These are phyloP conservation scores for Nemopilema nomurai DNA, from an alignment of 30 jellyfish, hydroid and myxozoan species.

Conservation along the genomic window DNA sequence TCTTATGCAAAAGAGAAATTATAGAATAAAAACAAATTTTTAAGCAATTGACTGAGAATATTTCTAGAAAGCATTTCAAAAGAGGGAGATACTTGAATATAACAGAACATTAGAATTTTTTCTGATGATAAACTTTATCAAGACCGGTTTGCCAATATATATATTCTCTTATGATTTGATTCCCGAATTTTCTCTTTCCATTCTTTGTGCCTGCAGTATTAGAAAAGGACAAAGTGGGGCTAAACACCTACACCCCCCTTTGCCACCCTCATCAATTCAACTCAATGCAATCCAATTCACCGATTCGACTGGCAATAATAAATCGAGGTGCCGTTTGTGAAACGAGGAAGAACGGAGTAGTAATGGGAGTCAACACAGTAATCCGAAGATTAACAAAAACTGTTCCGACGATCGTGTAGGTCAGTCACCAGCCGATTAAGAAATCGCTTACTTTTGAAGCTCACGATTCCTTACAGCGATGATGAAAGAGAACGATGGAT, in stretches of 20 bases:
- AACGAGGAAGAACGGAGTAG: neutral
- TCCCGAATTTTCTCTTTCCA: too few species aligned
- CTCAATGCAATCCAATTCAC: neutral
- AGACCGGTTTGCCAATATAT: too few species aligned
- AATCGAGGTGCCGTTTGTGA: neutral
- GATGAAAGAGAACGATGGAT: conserved; percentile 1
- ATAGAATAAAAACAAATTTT: too few species aligned
- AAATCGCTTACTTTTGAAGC: conserved; percentile 39
- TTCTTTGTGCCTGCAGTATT: too few species aligned
- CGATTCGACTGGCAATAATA: neutral
- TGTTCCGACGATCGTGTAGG: conserved; percentile 22
- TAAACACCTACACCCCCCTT: too few species aligned
- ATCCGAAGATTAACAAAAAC: conserved; percentile 32
- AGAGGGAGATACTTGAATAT: too few species aligned
- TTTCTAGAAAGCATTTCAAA: neutral
- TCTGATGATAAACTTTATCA: too few species aligned
- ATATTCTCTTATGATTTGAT: too few species aligned
- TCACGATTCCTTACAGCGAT: conserved; percentile 15
- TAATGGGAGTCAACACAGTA: conserved; percentile 6
- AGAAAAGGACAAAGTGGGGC: too few species aligned
- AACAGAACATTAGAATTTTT: too few species aligned
- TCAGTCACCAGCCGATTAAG: conserved; percentile 21
- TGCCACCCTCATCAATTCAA: neutral
- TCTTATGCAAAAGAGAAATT: too few species aligned
- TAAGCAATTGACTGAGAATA: neutral